Evolutionary conservation across 2,888 invertebrate genomes (phyloP), one percentile per base, ranked within the genome.

Genomic region (Pardosa pseudoannulata): DNA sequence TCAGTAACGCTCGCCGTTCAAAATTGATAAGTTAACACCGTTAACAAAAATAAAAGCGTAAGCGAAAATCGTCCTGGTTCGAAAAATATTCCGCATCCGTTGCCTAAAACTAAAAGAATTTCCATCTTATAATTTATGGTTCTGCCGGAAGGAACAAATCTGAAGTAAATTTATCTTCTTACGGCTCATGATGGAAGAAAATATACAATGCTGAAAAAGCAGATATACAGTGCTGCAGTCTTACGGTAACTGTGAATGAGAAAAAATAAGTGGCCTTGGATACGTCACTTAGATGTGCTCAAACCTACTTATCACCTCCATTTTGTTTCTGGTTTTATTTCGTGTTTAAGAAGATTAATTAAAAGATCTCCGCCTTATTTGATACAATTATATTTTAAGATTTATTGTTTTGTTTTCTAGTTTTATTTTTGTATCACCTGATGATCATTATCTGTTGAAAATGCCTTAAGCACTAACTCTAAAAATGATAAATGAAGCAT

Each of bases 181-280:
- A 41, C 23, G 50, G 16, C 31, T 76, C 13, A 32, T 65, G 50
- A 46, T 32, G 67, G 50, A 76, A 76, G 67, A 67, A 76, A 64
- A 76, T 67, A 76, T 76, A 64, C 75, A 65, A 29, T 50, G 50
- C 41, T 75, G 65, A 65, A 75, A 75, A 65, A 75, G n/a, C n/a
- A 75, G 39, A 75, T 65, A 65, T 16, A 68, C 36, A 39, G 32
- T 36, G 32, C 32, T 9, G 64, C 46, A 46, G 13, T 23, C 16
- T 29, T 39, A 64, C 27, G 19, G 36, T 41, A 39, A 39, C 41
- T 75, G 23, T 28, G 29, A 41, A 75, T 27, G 41, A 39, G 41
- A 31, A 65, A 39, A 65, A 65, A 75, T 75, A 23, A 32, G 56
- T 31, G 41, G 16, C 19, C 39, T 64, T 11, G 64, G 16, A 16